Conservation (phyloP, 2,888 invertebrate genomes). For the Mayetiola destructor region DNA sequence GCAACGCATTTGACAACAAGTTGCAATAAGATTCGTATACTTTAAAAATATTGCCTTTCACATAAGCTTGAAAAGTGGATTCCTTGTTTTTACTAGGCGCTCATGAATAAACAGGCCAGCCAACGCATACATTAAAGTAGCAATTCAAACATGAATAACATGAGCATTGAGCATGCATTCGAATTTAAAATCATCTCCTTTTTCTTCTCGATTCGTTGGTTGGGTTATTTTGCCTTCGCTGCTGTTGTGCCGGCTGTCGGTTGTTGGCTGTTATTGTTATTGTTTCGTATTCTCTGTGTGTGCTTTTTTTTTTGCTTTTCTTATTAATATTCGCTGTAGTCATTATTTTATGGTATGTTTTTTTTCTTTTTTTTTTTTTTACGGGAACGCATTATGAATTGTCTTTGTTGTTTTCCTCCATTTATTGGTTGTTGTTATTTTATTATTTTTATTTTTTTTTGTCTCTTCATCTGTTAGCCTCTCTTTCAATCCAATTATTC, state of each 20-base stretch:
- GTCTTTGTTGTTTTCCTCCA: too few relatives aligned
- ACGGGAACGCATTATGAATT: too few relatives aligned
- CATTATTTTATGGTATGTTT: slow-evolving; percentile 9
- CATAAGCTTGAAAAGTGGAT: neutral
- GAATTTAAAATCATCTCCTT: neutral
- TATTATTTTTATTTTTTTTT: too few relatives aligned
- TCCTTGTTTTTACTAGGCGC: slow-evolving; percentile 12
- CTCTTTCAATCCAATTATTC: too few relatives aligned
- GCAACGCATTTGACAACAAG: too few relatives aligned
- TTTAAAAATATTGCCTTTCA: too few relatives aligned
- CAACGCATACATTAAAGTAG: neutral
- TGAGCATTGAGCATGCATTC: neutral
- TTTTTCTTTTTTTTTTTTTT: too few relatives aligned
- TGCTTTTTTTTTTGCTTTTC: neutral
- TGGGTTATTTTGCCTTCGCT: neutral
- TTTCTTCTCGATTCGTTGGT: too few relatives aligned
- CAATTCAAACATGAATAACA: neutral
- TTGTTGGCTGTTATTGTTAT: neutral
- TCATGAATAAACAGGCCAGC: neutral
- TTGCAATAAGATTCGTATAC: too few relatives aligned
- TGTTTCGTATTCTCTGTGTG: too few relatives aligned
- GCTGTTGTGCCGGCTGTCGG: neutral
- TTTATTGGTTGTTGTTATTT: too few relatives aligned
- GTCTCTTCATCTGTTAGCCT: too few relatives aligned
- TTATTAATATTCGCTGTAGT: slow-evolving; percentile 10